Base-by-base conservation (phyloP, 2,797 vertebrate species). In the Siniperca scherzeri region DNA sequence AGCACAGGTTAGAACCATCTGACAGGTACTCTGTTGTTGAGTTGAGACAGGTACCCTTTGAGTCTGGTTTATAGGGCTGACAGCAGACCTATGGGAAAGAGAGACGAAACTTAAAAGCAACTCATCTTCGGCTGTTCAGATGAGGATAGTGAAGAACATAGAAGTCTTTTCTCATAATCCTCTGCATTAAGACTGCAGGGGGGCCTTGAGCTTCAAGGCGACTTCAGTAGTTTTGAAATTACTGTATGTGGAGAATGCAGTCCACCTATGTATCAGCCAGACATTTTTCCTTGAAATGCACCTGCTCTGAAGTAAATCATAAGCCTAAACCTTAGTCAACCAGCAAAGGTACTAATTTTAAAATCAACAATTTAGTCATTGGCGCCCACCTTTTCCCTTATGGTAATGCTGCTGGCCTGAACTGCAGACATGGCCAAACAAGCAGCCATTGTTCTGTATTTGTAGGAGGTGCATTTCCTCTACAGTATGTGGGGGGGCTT, bases 41-140 rank as follows among this genome's bases (percentile, higher is more conserved):
- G 65, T 93, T 33, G 0, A 0, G 30, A 81, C 95, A 96, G 0
- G 2, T 5, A 78, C 70, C 75, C 27, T 52, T 0, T 25, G 74
- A 52, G 12, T 83, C 78, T 5, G 56, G n/a, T 42, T 3, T 1
- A 69, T 94, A 93, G 11, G 93, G 91, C 64, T 56, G 30, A 12
- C 80, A 79, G 64, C 25, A 68, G 46, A 84, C 81, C 95, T 96
- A 42, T 38, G 75, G 65, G 38, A 81, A 64, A 87, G 50, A 72
- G 46, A 70, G 50, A 81, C 4, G 22, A 53, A 46, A 55, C 66
- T 81, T 40, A 13, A 82, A 25, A 50, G 27, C 33, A 61, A 50
- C 61, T 77, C 36, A 61, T 80, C 66, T 82, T 33, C 19, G 53
- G 9, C 44, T 77, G 8, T 42, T 84, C 62, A 77, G 42, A 80